These are phyloP conservation scores for Pipistrellus kuhlii DNA, from an alignment of 2,797 vertebrate species.

Conservation along the genomic window DNA sequence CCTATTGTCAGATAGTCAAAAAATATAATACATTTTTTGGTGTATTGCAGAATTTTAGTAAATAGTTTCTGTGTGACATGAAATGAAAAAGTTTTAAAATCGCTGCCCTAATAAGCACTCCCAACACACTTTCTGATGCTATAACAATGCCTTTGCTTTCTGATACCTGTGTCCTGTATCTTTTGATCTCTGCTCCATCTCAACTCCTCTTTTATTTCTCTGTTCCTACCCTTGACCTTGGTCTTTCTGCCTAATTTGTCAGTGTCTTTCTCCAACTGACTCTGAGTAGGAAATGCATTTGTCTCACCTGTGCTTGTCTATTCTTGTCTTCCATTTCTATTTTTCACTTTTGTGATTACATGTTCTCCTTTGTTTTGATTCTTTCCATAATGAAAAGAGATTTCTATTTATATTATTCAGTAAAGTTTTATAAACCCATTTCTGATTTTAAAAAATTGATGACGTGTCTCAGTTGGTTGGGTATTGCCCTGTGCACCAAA, in stretches of 20 bases:
- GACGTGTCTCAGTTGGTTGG: not conserved
- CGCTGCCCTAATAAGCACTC: not conserved
- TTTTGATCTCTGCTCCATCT: not conserved
- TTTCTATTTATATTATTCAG: not conserved
- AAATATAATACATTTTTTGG: not conserved
- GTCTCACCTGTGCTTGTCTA: not conserved
- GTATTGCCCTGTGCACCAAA: not conserved
- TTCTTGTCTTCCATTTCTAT: not conserved
- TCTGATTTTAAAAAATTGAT: constrained; percentile 26
- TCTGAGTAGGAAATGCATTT: not conserved
- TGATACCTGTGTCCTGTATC: not conserved
- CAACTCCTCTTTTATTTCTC: not conserved
- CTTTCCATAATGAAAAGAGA: constrained; percentile 15
- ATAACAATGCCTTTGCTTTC: not conserved
- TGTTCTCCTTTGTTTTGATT: constrained; percentile 8
- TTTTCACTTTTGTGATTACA: constrained; percentile 25
- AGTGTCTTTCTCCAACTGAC: not conserved
- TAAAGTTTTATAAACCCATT: constrained; percentile 20
- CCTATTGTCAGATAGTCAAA: not conserved
- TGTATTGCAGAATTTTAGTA: not conserved
- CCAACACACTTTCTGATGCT: not conserved
- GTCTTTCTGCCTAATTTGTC: not conserved
- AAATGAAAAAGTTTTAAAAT: not conserved
- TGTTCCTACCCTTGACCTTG: not conserved
- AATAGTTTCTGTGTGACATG: not conserved